Evolutionary conservation across 2,797 vertebrate species (phyloP).

Genomic region (Champsocephalus gunnari): DNA sequence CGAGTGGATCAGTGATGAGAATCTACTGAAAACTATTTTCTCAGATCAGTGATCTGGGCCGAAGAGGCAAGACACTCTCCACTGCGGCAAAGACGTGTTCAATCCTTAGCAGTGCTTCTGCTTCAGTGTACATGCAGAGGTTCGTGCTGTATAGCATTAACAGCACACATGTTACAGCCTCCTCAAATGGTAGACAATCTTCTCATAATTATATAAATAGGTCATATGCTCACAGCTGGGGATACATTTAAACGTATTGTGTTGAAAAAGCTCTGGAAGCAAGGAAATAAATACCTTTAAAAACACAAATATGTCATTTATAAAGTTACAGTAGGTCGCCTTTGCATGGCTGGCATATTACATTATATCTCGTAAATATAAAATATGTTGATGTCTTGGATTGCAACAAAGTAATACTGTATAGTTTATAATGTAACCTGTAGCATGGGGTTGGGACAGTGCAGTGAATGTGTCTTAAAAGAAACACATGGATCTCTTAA

Average conservation of each 20-base stretch:
- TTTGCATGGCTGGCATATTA: neutral
- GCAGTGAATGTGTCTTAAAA: neutral
- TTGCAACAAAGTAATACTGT: neutral
- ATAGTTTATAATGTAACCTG: neutral
- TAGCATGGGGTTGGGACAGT: neutral
- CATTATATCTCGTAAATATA: neutral
- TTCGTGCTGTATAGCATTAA: neutral
- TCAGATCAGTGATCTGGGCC: conserved; percentile 22
- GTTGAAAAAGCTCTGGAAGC: no score
- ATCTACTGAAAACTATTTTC: conserved; percentile 20
- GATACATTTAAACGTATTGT: no score
- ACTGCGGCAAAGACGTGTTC: neutral
- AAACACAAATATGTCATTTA: neutral
- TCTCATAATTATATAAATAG: no score
- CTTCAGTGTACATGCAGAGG: conserved; percentile 1
- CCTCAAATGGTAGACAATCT: neutral
- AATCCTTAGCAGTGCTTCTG: neutral
- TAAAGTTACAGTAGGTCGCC: neutral
- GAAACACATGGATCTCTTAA: neutral
- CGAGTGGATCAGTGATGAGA: conserved; percentile 32
- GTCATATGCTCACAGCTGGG: no score
- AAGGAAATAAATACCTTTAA: no score
- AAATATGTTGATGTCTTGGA: neutral
- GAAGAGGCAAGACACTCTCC: conserved; percentile 1
- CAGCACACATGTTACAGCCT: neutral